phyloP scores from a whole-genome alignment of 2,113 vertebrate species.

The Delphinapterus leucas region DNA sequence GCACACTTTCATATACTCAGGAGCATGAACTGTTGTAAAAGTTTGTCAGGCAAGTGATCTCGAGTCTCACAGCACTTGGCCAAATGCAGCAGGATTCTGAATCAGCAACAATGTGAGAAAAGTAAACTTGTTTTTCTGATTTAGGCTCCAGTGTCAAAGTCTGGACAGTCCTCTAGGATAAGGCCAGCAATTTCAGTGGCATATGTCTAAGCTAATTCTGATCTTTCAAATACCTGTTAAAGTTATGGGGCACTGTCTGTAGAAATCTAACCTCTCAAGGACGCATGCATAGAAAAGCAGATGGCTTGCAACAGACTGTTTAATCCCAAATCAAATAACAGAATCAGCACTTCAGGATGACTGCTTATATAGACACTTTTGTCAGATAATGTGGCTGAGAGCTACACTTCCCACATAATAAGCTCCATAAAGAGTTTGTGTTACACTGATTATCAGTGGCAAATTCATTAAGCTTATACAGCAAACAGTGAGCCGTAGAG shows the following conservation, averaged over 20 bases:
- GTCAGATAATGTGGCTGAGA: constrained; percentile 73
- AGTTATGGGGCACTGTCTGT: constrained; percentile 82
- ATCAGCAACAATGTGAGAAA: constrained; percentile 76
- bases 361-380: constrained; percentile 84
- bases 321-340: constrained; percentile 89
- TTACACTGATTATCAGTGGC: constrained; percentile 58
- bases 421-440: constrained; percentile 50
- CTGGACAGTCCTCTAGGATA: constrained; percentile 80
- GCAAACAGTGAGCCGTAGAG: constrained; percentile 32
- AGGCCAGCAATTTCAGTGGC: constrained; percentile 81
- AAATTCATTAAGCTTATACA: constrained; percentile 58
- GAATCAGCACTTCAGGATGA: constrained; percentile 85
- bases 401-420: constrained; percentile 72
- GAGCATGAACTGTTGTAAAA: constrained; percentile 67
- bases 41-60: constrained; percentile 66
- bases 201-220: constrained; percentile 84
- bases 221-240: constrained; percentile 81
- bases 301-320: constrained; percentile 87
- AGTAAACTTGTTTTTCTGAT: constrained; percentile 65
- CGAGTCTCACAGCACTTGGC: constrained; percentile 64
- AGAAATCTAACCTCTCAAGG: constrained; percentile 87
- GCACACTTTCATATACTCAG: constrained; percentile 66
- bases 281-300: constrained; percentile 84
- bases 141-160: constrained; percentile 75
- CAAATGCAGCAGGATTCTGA: constrained; percentile 78